A percentile compares a stretch with the other conserved stretches of the same genome.
Evolutionary conservation across 2,888 invertebrate genomes (phyloP).

Genomic region (Ellobium chinense): DNA sequence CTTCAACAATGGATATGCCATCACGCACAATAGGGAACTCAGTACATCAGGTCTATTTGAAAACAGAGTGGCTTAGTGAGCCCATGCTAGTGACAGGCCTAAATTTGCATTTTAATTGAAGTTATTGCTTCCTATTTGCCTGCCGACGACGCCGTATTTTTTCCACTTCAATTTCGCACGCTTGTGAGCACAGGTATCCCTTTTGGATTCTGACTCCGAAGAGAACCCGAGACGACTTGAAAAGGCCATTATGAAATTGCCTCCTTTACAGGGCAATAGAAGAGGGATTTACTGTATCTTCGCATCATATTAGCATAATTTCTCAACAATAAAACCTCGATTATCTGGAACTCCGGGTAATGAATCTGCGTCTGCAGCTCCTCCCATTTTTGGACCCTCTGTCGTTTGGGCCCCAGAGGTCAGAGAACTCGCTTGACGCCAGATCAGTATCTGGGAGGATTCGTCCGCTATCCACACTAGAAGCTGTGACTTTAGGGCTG

Average conservation of each 20-base stretch:
- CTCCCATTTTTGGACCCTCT: background rate
- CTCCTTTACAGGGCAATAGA: background rate
- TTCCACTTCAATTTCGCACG: background rate
- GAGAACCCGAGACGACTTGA: constrained; percentile 18
- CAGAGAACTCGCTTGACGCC: background rate
- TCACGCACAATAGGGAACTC: background rate
- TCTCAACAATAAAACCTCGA: constrained; percentile 23
- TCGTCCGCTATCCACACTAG: background rate
- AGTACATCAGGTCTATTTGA: background rate
- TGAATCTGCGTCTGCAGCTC: background rate
- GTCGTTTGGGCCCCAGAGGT: background rate
- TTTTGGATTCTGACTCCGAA: background rate
- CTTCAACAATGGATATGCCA: background rate
- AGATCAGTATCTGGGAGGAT: background rate
- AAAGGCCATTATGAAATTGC: constrained; percentile 30
- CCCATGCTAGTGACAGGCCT: background rate
- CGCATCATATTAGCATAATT: constrained; percentile 31
- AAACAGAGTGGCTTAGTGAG: background rate
- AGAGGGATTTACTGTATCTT: constrained; percentile 9
- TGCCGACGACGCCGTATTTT: background rate
- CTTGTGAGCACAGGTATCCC: constrained; percentile 1
- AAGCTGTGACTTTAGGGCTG: background rate
- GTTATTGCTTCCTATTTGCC: constrained; percentile 17
- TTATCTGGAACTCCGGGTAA: constrained; percentile 17
- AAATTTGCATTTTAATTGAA: constrained; percentile 35